Evolutionary conservation across 1,140 invertebrate species (phyloP), one percentile per base, ranked within the genome.

Genomic region (Colletes gigas): DNA sequence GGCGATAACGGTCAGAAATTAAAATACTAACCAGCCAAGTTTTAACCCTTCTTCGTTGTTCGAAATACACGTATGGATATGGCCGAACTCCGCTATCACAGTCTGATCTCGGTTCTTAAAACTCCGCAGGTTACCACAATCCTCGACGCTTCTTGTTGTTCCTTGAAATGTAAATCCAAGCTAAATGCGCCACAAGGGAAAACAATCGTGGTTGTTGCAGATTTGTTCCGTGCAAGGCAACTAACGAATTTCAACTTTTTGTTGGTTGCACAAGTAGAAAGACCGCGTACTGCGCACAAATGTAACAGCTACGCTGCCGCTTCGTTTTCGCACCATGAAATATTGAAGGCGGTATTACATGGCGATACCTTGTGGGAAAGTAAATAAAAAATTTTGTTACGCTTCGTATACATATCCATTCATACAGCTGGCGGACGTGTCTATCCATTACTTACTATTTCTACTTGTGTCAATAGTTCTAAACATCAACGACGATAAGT

Each of bases 1-100:
- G 84, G 86, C 91, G 92, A 93, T 93, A 93, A 92, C 92, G 91
- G 89, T 91, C 88, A 87, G 90, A 88, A 92, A 93, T 93, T 92
- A 93, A 93, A 93, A 93, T 93, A 93, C 90, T 91, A 88, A 89
- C 92, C 92, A 82, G 41, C 39, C 77, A 90, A 89, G 74, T 88
- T 89, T 84, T 85, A 87, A 88, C 86, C 86, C 85, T 88, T 87
- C 85, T 90, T 90, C 88, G 83, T 89, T 66, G 68, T 84, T 85
- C 77, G 74, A 73, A 76, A 66, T 73, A 78, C 83, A 68, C 21
- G 55, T n/a, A 54, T 39, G 75, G 60, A 57, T 55, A 68, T 54
- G 71, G 44, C 73, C n/a, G 39, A 57, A 52, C 10, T 44, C n/a
- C 44, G 8, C 44, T 19, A 5, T 4, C 39, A 10, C 59, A 47